Conservation (phyloP, 1,140 invertebrate species). For the Nasonia longicornis region DNA sequence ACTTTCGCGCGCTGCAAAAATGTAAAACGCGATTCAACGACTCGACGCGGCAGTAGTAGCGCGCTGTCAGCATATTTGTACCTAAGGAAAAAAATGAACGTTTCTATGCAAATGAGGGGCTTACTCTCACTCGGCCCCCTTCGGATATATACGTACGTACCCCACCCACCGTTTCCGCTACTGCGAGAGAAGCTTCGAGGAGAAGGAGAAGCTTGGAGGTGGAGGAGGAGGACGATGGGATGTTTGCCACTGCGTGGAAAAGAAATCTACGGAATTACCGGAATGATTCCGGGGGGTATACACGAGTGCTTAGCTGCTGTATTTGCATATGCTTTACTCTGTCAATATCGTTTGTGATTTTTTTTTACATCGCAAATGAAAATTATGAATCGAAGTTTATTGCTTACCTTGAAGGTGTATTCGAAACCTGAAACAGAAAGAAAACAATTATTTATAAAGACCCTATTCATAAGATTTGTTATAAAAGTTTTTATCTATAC, state of each 20-base stretch:
- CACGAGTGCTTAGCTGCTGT: background rate
- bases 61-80: slow-evolving; percentile 63
- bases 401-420: no score
- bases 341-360: background rate
- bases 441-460: no score
- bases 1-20: slow-evolving; percentile 54
- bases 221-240: background rate
- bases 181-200: background rate
- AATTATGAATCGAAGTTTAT: no score
- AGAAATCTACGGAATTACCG: background rate
- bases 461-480: no score
- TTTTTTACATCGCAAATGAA: background rate
- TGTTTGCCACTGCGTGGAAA: background rate
- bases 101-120: slow-evolving; percentile 68
- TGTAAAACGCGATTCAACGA: slow-evolving; percentile 60
- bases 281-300: background rate
- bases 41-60: slow-evolving; percentile 39
- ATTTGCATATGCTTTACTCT: background rate
- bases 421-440: no score
- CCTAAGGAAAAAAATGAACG: slow-evolving; percentile 59
- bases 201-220: background rate
- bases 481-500: no score
- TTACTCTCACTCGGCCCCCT: slow-evolving; percentile 52
- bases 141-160: background rate
- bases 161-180: background rate